Evolutionary conservation across 1,140 invertebrate genomes (phyloP), one percentile per base, ranked within the genome.

Genomic region (Hylyphantes graminicola): DNA sequence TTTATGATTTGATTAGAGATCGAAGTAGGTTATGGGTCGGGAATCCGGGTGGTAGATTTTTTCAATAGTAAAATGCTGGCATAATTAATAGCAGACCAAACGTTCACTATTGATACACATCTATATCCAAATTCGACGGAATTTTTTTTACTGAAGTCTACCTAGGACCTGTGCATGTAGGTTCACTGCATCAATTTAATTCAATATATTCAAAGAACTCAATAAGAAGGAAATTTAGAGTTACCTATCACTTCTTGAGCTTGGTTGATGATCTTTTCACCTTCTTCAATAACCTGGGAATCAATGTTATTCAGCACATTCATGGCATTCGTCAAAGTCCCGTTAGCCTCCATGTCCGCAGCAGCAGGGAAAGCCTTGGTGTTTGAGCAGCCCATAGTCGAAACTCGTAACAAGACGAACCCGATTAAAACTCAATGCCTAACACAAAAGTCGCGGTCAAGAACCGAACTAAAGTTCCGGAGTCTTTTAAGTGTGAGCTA

Each of bases 201-300:
- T 35, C 35, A 35, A 35, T 35, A 35, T 35, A 35, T 35, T 35
- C 35, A 35, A 35, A 35, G 35, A 65, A 65, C 63, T 4, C 63
- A 65, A 65, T 17, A n/a, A 11, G n/a, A 65, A 65, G 9, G n/a
- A 9, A 11, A 65, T 59, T 13, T 13, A 19, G 61, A 15, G 48
- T 81, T 73, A 64, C 79, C 79, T 63, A 81, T 81, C 10, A 68
- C 54, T 73, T 81, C 79, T 21, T 81, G 79, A 7, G 53, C 79
- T 73, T 72, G 55, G 55, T 73, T 73, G 17, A 81, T 73, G 4
- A 81, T n/a, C 17, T 81, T 81, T 15, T 83, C 70, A 17, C 80
- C 80, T 67, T 83, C 80, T 8, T 73, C 68, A 5, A 55, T 61
- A 55, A 67, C 53, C 67, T 83, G 48, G 48, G 67, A 64, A 63